These are phyloP conservation scores for Pedionomus torquatus DNA, from an alignment of 2,113 vertebrate species.

Conservation along the genomic window DNA sequence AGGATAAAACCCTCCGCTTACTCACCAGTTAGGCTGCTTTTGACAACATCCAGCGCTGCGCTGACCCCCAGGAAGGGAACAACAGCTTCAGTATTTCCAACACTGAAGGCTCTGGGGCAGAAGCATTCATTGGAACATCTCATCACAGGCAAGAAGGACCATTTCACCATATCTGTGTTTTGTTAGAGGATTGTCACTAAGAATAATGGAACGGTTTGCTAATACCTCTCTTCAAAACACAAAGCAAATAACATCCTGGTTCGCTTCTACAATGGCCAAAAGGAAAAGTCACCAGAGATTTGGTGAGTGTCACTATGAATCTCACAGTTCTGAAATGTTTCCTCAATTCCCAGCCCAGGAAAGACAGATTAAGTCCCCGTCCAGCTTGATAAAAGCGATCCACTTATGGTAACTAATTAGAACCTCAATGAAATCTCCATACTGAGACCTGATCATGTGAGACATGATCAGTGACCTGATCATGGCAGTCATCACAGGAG, in stretches of 20 bases:
- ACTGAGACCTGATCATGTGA: background rate
- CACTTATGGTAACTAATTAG: background rate
- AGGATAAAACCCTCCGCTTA: background rate
- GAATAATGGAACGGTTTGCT: background rate
- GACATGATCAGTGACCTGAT: background rate
- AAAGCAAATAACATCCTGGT: background rate
- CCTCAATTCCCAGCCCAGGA: background rate
- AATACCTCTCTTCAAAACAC: background rate
- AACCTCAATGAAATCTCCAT: background rate
- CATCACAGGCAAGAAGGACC: background rate
- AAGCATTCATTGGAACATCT: background rate
- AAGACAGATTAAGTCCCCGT: background rate
- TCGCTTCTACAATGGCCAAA: background rate
- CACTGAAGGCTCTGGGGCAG: background rate
- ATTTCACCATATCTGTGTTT: background rate
- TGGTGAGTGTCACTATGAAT: background rate
- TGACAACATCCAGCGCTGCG: background rate
- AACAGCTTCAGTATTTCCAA: background rate
- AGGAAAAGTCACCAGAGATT: background rate
- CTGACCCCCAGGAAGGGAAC: background rate
- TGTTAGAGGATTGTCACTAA: background rate
- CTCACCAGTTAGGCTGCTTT: background rate
- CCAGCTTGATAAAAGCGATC: background rate
- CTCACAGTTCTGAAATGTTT: background rate
- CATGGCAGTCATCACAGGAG: background rate